Base-by-base conservation (phyloP, 2,113 vertebrate genomes). In the Pomatorhinus ruficollis region DNA sequence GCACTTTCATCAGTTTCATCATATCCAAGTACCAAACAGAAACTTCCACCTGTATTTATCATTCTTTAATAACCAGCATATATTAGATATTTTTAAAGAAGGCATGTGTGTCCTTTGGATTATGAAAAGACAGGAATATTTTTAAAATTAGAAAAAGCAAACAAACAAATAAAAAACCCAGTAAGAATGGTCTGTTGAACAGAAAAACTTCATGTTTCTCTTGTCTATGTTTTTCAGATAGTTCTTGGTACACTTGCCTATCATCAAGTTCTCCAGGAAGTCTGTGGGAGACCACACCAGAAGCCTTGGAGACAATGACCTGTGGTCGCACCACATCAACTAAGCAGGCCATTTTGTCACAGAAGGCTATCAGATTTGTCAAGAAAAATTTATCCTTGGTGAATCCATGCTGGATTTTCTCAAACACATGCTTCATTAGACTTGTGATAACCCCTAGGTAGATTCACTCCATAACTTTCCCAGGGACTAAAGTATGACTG, bases 351-450 rank as follows among this genome's bases (percentile, higher is more conserved):
- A 56, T 33, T 54, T 87, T 56, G 7, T 45, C 47, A n/a, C 6
- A n/a, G 61, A 57, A 50, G 20, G 10, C 21, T 49, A 20, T 52
- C 12, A 40, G 4, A 33, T 54, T 66, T 49, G 6, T 22, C 31
- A 83, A 66, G 12, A 24, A 66, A 30, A 24, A 25, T 12, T 54
- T 49, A 27, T 22, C 13, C 14, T 50, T 44, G 6, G 11, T 75
- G 19, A 56, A 57, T 75, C 40, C 14, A 16, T 49, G 13, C 23
- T 60, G 59, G 8, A 5, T 78, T 66, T 79, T 83, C 35, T 60
- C 25, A 68, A 31, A 23, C 12, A 30, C 0, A 2, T 44, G 3
- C 11, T 72, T 57, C 0, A 0, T 44, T 49, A 61, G 16, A 22
- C 31, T n/a, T 49, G 18, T 53, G 31, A 49, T 61, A 31, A 6